Conservation (phyloP, 2,888 invertebrate genomes). For the Pristionchus exspectatus region DNA sequence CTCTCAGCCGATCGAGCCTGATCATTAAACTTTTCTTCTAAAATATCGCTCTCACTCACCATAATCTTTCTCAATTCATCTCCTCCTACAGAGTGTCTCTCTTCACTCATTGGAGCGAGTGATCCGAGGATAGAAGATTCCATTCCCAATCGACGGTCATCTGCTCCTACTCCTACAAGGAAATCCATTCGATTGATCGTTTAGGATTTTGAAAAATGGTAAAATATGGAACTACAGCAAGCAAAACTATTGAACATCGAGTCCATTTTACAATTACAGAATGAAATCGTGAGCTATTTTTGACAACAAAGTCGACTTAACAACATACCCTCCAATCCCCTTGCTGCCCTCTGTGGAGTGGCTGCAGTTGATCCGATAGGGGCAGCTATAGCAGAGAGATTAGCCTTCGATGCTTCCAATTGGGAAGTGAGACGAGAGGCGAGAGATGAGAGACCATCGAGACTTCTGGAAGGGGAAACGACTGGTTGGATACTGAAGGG, state of each 20-base stretch:
- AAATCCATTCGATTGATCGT: background rate
- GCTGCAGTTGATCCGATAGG: background rate
- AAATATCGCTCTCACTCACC: background rate
- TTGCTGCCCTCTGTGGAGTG: constrained; percentile 3
- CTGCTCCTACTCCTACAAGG: background rate
- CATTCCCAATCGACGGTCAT: background rate
- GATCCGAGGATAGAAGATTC: constrained; percentile 28
- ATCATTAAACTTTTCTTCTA: background rate
- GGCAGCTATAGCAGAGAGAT: constrained; percentile 8
- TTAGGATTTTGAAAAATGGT: too few species aligned
- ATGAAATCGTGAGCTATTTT: too few species aligned
- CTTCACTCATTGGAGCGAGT: background rate
- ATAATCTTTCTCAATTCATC: background rate
- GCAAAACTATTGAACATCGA: too few species aligned
- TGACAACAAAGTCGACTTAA: background rate
- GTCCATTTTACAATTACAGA: too few species aligned
- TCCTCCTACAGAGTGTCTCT: background rate
- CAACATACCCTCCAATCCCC: background rate
- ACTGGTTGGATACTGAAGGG: background rate
- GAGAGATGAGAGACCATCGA: constrained; percentile 15
- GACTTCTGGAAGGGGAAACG: background rate
- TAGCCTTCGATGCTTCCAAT: constrained; percentile 37
- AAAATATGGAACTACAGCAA: too few species aligned
- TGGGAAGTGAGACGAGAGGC: constrained; percentile 24
- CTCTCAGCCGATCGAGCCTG: background rate